Percentiles rank a stretch among this genome's conserved stretches.
phyloP scores from a whole-genome alignment of 2,888 invertebrate species.

The Lathronympha strigana region DNA sequence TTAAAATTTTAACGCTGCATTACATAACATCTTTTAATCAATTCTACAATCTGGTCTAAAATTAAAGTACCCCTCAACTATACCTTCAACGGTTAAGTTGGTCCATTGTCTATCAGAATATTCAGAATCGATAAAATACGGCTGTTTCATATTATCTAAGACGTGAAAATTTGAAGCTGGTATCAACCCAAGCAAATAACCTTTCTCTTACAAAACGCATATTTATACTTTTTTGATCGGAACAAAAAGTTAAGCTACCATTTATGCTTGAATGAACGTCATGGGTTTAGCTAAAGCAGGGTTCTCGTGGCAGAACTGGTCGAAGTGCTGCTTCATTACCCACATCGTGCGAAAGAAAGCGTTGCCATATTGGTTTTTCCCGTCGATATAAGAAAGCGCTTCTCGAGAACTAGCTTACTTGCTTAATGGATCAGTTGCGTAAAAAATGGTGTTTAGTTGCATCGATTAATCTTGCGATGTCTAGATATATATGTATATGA shows the following conservation, averaged over 20 bases:
- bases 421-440: conserved; percentile 17
- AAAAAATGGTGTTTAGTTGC: background rate
- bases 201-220: background rate
- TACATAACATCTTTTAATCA: too few species aligned
- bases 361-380: conserved; percentile 31
- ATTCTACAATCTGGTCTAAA: too few species aligned
- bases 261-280: conserved; percentile 17
- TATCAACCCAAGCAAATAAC: too few species aligned
- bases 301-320: conserved; percentile 29
- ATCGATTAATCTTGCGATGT: background rate
- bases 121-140: too few species aligned
- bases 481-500: too few species aligned
- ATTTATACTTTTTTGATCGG: background rate
- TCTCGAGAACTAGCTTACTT: conserved; percentile 25
- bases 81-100: too few species aligned
- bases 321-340: conserved; percentile 32
- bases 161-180: too few species aligned
- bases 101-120: too few species aligned
- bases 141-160: too few species aligned
- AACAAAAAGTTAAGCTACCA: background rate
- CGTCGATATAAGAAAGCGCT: conserved; percentile 31
- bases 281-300: conserved; percentile 2
- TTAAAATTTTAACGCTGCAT: too few species aligned
- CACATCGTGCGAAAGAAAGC: conserved; percentile 36
- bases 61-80: too few species aligned